Evolutionary conservation across 1,140 invertebrate genomes (phyloP), one percentile per base, ranked within the genome.

Genomic region (Pomacea maculata): DNA sequence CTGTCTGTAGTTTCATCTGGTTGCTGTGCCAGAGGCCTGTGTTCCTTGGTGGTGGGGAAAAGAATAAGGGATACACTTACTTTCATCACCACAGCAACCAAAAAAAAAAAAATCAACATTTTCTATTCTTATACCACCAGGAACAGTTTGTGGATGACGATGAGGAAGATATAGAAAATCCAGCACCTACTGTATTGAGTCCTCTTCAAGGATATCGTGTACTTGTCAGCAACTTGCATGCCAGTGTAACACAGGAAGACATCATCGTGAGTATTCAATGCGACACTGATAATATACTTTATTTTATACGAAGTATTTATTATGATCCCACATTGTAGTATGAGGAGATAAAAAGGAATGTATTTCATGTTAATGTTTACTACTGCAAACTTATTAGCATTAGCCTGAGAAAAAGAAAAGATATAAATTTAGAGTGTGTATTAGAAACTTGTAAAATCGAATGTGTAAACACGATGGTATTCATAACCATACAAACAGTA

Each of bases 181-280:
- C 82, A 15, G 85, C 83, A 25, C 77, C 81, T 55, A 86, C 86
- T 67, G 25, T 87, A 52, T 78, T 87, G 54, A 89, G 86, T 80
- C 88, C 90, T 64, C 78, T 88, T 34, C 87, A 89, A 84, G 91
- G 92, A 1, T 92, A 85, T 80, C 87, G 89, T 65, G 86, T 93
- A 55, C 73, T 89, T 82, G 96, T 98, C 0, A 96, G 96, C 78
- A 98, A 97, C 92, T 93, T 98, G 72, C 95, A 96, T 85, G 92
- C 93, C 4, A 95, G 94, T 85, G 97, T 97, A 0, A 96, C 95
- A 11, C 95, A 95, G 83, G 95, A 96, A 86, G 97, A 98, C 91
- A 96, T 98, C 83, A 94, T 90, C 79, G 90, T 96, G 92, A 90
- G 88, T 90, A 75, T 21, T 11, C 9, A 7, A 61, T 61, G 11